A percentile compares a stretch with the other conserved stretches of the same genome.
phyloP scores from a whole-genome alignment of 2,888 invertebrate genomes.

The Tetrapedia diversipes region DNA sequence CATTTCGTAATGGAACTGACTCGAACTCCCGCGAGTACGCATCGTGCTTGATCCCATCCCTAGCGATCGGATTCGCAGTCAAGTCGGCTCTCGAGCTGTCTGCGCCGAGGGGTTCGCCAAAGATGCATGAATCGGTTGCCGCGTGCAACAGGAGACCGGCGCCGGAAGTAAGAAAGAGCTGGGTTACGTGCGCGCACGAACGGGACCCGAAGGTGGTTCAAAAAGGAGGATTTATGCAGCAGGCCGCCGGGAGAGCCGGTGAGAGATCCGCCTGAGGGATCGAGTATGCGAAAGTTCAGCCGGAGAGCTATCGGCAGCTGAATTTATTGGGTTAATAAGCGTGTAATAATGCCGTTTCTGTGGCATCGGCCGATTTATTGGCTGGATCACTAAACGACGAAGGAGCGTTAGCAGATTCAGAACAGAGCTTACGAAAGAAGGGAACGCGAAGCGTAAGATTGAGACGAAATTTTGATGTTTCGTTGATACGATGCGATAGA shows the following conservation, averaged over 20 bases:
- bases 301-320: slow-evolving; percentile 37
- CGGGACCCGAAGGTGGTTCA: not conserved
- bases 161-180: not conserved
- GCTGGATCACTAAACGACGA: slow-evolving; percentile 17
- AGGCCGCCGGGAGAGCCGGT: not conserved
- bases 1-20: too few species aligned
- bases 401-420: slow-evolving; percentile 20
- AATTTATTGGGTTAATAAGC: slow-evolving; percentile 57
- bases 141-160: slow-evolving; percentile 51
- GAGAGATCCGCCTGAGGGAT: slow-evolving; percentile 21
- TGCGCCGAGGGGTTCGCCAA: slow-evolving; percentile 46
- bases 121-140: slow-evolving; percentile 66
- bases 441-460: too few species aligned
- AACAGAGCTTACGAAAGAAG: too few species aligned
- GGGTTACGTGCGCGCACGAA: not conserved
- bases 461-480: too few species aligned
- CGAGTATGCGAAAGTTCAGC: slow-evolving; percentile 46
- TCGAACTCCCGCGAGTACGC: too few species aligned
- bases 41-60: too few species aligned
- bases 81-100: slow-evolving; percentile 37
- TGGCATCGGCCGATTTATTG: slow-evolving; percentile 31
- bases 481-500: too few species aligned
- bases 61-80: slow-evolving; percentile 19
- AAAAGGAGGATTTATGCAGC: slow-evolving; percentile 26
- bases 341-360: slow-evolving; percentile 45